Evolutionary conservation across 2,888 invertebrate genomes (phyloP).

Genomic region (Drosophila cracens): DNA sequence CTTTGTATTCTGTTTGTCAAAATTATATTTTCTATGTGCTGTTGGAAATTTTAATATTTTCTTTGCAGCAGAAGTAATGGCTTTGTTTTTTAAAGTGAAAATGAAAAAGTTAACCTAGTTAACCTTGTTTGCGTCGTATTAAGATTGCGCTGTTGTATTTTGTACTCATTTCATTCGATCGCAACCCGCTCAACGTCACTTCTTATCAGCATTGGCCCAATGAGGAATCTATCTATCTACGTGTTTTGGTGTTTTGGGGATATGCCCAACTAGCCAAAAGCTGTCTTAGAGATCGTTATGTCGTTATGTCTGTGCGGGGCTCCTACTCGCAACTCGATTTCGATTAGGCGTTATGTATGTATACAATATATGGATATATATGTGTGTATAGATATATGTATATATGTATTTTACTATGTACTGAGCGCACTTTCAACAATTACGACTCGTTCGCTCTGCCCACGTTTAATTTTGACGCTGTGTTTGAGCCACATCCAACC

Average conservation of each 20-base stretch:
- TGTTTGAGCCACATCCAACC: slow-evolving; percentile 67
- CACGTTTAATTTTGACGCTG: slow-evolving; percentile 64
- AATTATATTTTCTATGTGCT: neutral
- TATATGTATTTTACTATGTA: slow-evolving; percentile 33
- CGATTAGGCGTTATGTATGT: slow-evolving; percentile 72
- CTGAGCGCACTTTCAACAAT: slow-evolving; percentile 76
- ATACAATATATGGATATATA: slow-evolving; percentile 5
- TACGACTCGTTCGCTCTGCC: slow-evolving; percentile 75
- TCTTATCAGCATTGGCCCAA: slow-evolving; percentile 62
- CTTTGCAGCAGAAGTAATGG: neutral
- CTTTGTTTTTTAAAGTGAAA: neutral
- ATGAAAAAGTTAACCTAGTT: slow-evolving; percentile 45
- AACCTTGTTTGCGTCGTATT: slow-evolving; percentile 33
- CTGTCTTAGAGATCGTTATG: slow-evolving; percentile 28
- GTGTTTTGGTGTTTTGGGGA: slow-evolving; percentile 4
- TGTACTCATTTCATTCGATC: slow-evolving; percentile 10
- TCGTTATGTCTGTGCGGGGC: slow-evolving; percentile 28
- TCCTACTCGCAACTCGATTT: slow-evolving; percentile 70
- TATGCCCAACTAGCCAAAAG: slow-evolving; percentile 28
- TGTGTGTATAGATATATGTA: neutral
- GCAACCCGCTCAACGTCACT: slow-evolving; percentile 33
- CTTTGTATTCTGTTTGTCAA: neutral
- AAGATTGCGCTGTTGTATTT: slow-evolving; percentile 11
- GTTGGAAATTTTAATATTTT: neutral
- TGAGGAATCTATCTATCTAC: slow-evolving; percentile 27